These are phyloP conservation scores for Syrista parreyssii DNA, from an alignment of 2,888 invertebrate species.

Conservation along the genomic window DNA sequence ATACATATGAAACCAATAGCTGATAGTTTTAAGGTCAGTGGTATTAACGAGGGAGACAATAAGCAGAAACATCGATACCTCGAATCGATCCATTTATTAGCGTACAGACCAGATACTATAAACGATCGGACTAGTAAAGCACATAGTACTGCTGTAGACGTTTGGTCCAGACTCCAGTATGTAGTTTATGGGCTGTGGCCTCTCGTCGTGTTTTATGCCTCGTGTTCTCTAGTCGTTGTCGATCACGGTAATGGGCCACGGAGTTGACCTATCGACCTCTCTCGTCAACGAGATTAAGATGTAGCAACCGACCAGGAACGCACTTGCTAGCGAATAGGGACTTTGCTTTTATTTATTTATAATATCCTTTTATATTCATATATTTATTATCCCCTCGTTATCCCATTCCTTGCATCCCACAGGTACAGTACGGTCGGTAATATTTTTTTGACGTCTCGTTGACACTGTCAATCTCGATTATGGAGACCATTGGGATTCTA, in stretches of 20 bases:
- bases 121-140: neutral
- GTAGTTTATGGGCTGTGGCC: neutral
- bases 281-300: conserved; percentile 22
- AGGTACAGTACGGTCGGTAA: neutral
- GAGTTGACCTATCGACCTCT: conserved; percentile 21
- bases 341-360: neutral
- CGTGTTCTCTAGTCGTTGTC: conserved; percentile 24
- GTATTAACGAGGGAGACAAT: neutral
- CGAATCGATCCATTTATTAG: neutral
- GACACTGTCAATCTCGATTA: neutral
- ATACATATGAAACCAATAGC: neutral
- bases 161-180: neutral
- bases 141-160: neutral
- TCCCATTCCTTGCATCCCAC: neutral
- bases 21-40: neutral
- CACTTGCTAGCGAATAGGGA: neutral
- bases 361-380: neutral
- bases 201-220: conserved; percentile 14
- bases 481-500: neutral
- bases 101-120: neutral
- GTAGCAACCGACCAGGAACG: conserved; percentile 13
- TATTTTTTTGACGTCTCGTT: neutral
- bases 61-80: neutral
- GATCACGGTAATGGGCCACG: conserved; percentile 25
- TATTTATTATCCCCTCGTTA: neutral